Conservation (phyloP, 2,113 vertebrate species). For the Thalassarche chlororhynchos region DNA sequence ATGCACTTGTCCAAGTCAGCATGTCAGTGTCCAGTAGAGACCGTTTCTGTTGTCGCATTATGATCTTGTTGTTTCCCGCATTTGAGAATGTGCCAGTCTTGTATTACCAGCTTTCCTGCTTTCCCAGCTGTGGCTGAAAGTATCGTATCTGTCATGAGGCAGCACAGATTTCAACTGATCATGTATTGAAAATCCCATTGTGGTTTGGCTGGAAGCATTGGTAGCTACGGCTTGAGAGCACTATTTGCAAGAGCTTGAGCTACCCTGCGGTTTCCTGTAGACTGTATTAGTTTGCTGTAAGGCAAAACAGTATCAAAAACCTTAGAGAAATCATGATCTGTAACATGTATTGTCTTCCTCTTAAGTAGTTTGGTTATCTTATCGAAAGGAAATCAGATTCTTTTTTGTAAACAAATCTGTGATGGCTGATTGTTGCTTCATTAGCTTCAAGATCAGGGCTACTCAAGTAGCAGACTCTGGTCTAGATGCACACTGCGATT, state of each 20-base stretch:
- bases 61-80: not conserved
- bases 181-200: not conserved
- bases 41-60: not conserved
- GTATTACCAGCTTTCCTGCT: not conserved
- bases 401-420: not conserved
- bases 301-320: not conserved
- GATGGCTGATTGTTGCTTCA: not conserved
- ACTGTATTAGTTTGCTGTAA: not conserved
- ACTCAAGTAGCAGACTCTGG: not conserved
- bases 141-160: accelerated
- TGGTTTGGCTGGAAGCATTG: not conserved
- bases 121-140: not conserved
- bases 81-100: accelerated
- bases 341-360: not conserved
- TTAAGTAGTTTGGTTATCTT: not conserved
- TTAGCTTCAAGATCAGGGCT: not conserved
- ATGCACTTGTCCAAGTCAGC: not conserved
- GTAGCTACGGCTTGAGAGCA: not conserved
- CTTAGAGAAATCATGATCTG: not conserved
- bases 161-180: not conserved
- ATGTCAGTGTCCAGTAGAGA: not conserved
- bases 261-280: not conserved
- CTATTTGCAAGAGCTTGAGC: not conserved
- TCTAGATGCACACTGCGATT: accelerated
- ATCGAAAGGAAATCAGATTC: not conserved